These are phyloP conservation scores for Ctenodactylus gundi DNA, from an alignment of 2,113 vertebrate species.

Conservation along the genomic window DNA sequence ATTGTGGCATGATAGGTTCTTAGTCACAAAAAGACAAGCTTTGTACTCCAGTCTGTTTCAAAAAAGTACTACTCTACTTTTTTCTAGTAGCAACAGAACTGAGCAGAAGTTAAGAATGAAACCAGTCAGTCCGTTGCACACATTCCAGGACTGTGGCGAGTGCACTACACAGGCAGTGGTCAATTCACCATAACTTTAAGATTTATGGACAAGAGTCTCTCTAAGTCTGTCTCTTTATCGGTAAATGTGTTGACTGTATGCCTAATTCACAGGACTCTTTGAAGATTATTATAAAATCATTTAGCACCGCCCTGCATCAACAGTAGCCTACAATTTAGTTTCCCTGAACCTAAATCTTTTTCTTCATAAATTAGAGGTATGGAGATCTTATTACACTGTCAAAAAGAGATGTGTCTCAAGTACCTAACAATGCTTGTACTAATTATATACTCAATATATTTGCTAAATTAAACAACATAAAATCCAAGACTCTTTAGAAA, in stretches of 20 bases:
- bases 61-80: neutral
- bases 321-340: neutral
- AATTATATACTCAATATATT: neutral
- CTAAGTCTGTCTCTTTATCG: neutral
- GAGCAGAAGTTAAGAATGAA: constrained; percentile 11
- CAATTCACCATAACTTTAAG: constrained; percentile 22
- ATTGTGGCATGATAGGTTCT: neutral
- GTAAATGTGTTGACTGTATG: neutral
- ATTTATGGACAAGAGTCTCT: neutral
- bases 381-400: neutral
- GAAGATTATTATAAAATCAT: constrained; percentile 18
- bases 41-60: neutral
- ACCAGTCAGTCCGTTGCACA: neutral
- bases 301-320: neutral
- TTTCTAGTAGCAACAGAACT: neutral
- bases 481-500: constrained; percentile 50
- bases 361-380: constrained; percentile 13
- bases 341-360: neutral
- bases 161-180: neutral
- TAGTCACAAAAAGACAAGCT: neutral
- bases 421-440: neutral
- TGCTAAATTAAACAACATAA: constrained; percentile 32
- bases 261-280: neutral
- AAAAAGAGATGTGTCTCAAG: constrained; percentile 6
- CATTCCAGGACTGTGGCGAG: neutral